Conservation (phyloP, 2,113 vertebrate genomes). For the Coreoperca whiteheadi region DNA sequence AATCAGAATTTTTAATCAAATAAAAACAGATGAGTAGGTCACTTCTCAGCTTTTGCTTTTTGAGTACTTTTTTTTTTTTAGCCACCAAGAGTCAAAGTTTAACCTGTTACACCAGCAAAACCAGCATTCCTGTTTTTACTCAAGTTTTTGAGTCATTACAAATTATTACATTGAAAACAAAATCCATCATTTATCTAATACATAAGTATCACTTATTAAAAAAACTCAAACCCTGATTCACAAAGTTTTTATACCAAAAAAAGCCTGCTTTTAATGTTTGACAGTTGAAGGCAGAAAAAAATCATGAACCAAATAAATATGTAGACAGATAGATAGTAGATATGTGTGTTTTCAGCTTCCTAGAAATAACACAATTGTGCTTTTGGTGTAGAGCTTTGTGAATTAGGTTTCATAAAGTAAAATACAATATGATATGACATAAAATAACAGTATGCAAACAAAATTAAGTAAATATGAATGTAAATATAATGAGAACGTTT, state of each 20-base stretch:
- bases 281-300: not conserved
- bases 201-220: slow-evolving; percentile 28
- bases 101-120: not conserved
- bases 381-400: slow-evolving; percentile 19
- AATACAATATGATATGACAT: slow-evolving; percentile 43
- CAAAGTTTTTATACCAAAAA: slow-evolving; percentile 13
- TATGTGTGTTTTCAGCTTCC: slow-evolving; percentile 1
- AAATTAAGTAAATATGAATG: slow-evolving; percentile 51
- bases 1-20: not conserved
- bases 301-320: slow-evolving; percentile 50
- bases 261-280: not conserved
- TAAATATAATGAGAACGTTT: slow-evolving; percentile 48
- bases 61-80: not conserved
- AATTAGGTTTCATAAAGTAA: slow-evolving; percentile 27
- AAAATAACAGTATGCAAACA: slow-evolving; percentile 24
- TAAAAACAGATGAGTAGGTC: slow-evolving; percentile 1
- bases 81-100: slow-evolving; percentile 9
- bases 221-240: slow-evolving; percentile 32
- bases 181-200: slow-evolving; percentile 46
- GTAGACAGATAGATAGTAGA: not conserved
- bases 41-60: not conserved
- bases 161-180: slow-evolving; percentile 39
- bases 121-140: not conserved
- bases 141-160: slow-evolving; percentile 18
- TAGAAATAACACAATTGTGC: not conserved